Base-by-base conservation (phyloP, 2,888 invertebrate genomes). In the Yponomeuta malinellus region DNA sequence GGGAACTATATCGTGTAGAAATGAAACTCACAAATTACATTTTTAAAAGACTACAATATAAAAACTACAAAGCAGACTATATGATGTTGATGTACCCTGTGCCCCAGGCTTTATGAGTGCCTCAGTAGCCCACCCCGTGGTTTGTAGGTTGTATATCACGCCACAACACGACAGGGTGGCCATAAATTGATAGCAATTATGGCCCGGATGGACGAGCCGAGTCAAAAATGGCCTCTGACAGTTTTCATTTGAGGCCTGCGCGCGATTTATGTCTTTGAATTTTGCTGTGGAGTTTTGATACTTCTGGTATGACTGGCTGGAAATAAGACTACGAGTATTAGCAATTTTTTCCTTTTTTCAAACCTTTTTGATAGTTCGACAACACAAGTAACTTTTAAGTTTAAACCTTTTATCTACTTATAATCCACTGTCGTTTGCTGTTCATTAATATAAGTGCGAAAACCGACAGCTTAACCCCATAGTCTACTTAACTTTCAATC, bases 111-210 rank as follows among this genome's bases (percentile, higher is more conserved):
- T 2, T 33, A 33, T 33, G 33, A 63, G 15, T 5, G 63, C 64
- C 29, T 59, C 15, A 59, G 64, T 31, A 64, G 64, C 29, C 29
- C 64, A 5, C 64, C 29, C 64, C 12, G 64, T 9, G 8, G 64
- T 64, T 9, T 67, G 52, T 52, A 6, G 68, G 29, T 29, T 48
- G 48, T 68, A 52, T 23, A 68, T 68, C 68, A 68, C 68, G 68
- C 29, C 23, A 23, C 43, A 68, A 65, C 33, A 33, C 67, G 68
- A 52, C 68, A 68, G 52, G 10, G 52, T 31, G 48, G 52, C 68
- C 31, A 52, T 68, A 68, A 68, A 68, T 68, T 68, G 52, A 68
- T 68, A 68, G 48, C 68, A 48, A 68, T 68, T 68, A 52, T 52
- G 68, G 67, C 43, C 12, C 52, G 48, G 68, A 29, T 31, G 65